phyloP scores from a whole-genome alignment of 2,888 invertebrate species.

The Coenonympha arcania region DNA sequence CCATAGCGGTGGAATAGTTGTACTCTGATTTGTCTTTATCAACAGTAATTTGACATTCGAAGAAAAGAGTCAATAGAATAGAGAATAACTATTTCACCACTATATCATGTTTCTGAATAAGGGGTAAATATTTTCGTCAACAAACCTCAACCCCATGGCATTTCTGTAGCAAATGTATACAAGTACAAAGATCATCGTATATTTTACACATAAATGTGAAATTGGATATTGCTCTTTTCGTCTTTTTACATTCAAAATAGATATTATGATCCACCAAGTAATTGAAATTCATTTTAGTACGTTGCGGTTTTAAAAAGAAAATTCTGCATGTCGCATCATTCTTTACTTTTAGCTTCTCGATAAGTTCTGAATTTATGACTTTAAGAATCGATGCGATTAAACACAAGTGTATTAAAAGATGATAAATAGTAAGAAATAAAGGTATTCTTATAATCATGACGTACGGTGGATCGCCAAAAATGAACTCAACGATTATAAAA shows the following conservation, averaged over 20 bases:
- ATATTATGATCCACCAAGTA: slow-evolving; percentile 33
- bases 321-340: slow-evolving; percentile 20
- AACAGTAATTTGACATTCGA: too few relatives aligned
- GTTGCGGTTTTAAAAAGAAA: slow-evolving; percentile 11
- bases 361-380: slow-evolving; percentile 34
- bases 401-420: slow-evolving; percentile 42
- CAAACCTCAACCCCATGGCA: slow-evolving; percentile 42
- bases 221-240: slow-evolving; percentile 20
- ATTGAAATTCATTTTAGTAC: slow-evolving; percentile 2
- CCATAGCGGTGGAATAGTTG: too few relatives aligned
- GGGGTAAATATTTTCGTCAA: too few relatives aligned
- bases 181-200: slow-evolving; percentile 44
- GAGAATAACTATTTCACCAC: too few relatives aligned
- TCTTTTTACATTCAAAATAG: slow-evolving; percentile 29
- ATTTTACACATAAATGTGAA: slow-evolving; percentile 40
- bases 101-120: too few relatives aligned
- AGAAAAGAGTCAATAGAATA: too few relatives aligned
- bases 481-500: slow-evolving; percentile 35
- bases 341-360: slow-evolving; percentile 23
- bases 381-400: slow-evolving; percentile 38
- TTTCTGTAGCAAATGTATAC: slow-evolving; percentile 43
- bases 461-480: slow-evolving; percentile 32
- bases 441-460: slow-evolving; percentile 40
- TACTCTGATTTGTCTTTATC: too few relatives aligned
- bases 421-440: slow-evolving; percentile 37